Evolutionary conservation across 2,888 invertebrate species (phyloP).

Genomic region (Aleiodes alternator): DNA sequence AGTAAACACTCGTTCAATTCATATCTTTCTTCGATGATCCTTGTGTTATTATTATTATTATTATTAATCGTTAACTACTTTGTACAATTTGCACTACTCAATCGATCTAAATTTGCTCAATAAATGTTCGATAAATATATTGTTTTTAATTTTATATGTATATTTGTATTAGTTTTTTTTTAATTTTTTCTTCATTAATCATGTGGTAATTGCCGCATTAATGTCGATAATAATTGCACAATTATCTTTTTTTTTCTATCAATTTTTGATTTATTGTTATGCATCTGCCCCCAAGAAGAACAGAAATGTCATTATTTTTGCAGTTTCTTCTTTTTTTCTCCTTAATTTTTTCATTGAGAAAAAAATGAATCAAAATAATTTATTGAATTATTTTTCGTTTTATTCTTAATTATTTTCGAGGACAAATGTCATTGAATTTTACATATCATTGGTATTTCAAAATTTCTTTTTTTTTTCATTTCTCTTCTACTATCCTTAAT

Average conservation of each 20-base stretch:
- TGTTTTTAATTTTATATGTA: conserved; percentile 66
- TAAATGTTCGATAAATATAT: conserved; percentile 74
- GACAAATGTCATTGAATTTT: neutral
- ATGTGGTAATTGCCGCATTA: conserved; percentile 59
- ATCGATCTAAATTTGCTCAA: conserved; percentile 66
- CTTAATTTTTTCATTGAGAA: conserved; percentile 46
- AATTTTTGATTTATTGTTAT: conserved; percentile 53
- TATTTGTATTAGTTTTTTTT: conserved; percentile 59
- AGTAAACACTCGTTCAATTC: conserved; percentile 52
- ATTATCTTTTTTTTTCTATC: conserved; percentile 58
- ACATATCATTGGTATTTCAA: neutral
- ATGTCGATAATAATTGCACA: conserved; percentile 61
- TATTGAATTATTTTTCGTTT: conserved; percentile 23
- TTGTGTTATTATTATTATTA: conserved; percentile 29
- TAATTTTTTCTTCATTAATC: conserved; percentile 56
- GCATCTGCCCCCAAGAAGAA: conserved; percentile 20
- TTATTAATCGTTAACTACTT: conserved; percentile 53
- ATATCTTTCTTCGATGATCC: conserved; percentile 40
- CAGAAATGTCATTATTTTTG: neutral
- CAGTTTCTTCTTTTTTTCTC: conserved; percentile 4
- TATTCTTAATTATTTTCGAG: conserved; percentile 21
- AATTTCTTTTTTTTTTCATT: neutral
- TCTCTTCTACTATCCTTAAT: conserved; percentile 34
- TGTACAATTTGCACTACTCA: conserved; percentile 72
- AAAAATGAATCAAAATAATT: neutral